These are phyloP conservation scores for Agrochola macilenta DNA, from an alignment of 2,888 invertebrate species.

Conservation along the genomic window DNA sequence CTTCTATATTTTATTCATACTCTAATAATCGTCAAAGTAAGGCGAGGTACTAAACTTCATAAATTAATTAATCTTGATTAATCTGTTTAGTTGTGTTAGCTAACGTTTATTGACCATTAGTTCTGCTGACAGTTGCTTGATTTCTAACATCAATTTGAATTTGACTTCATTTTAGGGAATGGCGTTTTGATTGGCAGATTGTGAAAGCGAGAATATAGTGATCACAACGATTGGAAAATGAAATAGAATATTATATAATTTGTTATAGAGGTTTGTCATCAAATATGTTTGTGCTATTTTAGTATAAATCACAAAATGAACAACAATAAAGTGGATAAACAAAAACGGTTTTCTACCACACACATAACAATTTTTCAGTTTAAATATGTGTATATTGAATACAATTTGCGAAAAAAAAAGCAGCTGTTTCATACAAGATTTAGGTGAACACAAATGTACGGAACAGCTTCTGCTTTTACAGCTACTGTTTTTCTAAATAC, in stretches of 20 bases:
- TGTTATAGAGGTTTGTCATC: background rate
- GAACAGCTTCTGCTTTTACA: background rate
- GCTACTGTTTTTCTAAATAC: no score
- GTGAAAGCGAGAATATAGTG: background rate
- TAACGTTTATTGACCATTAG: conserved; percentile 57
- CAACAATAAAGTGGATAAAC: background rate
- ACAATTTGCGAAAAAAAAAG: background rate
- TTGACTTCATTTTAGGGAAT: conserved; percentile 30
- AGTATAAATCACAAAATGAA: background rate
- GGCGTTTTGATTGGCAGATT: conserved; percentile 24
- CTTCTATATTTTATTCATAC: conserved; percentile 27
- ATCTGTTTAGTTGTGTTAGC: conserved; percentile 60
- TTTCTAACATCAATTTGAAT: conserved; percentile 53
- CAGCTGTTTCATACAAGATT: background rate
- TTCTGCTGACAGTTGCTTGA: conserved; percentile 54
- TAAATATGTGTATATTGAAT: background rate
- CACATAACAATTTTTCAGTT: background rate
- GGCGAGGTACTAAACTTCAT: conserved; percentile 48
- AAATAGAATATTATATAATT: background rate
- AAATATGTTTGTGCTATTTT: background rate
- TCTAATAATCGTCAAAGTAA: conserved; percentile 24
- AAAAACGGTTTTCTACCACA: background rate
- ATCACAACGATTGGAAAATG: background rate
- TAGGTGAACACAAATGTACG: background rate
- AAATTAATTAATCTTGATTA: conserved; percentile 63